Evolutionary conservation across 2,797 vertebrate species (phyloP).

Genomic region (Bradypodion ventrale): DNA sequence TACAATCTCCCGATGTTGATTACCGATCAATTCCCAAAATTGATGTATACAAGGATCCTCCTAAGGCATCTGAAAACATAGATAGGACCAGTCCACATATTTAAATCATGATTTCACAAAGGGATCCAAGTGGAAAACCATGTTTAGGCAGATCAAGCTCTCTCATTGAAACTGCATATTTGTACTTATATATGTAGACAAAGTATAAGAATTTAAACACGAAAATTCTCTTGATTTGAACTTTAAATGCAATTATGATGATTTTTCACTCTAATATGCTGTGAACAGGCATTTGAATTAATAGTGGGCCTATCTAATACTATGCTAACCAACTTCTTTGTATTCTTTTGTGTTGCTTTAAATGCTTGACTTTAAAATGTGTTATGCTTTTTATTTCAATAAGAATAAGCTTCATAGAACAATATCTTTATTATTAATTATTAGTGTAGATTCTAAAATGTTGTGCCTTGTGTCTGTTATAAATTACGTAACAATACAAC

Average conservation of each 20-base stretch:
- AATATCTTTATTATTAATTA: slow-evolving; percentile 81
- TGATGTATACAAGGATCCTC: neutral
- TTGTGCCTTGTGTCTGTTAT: slow-evolving; percentile 87
- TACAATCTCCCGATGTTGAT: neutral
- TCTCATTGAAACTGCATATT: neutral
- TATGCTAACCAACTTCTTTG: neutral
- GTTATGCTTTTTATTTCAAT: slow-evolving; percentile 44
- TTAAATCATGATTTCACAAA: neutral
- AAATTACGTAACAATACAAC: too few relatives aligned
- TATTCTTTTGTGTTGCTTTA: slow-evolving; percentile 30
- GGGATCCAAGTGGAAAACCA: neutral
- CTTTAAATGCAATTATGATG: neutral
- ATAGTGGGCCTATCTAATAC: slow-evolving; percentile 40
- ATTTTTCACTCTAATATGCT: neutral
- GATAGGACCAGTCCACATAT: neutral
- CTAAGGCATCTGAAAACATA: neutral
- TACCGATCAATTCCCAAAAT: too few relatives aligned
- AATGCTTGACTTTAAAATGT: slow-evolving; percentile 46
- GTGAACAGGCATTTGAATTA: neutral
- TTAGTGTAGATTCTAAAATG: slow-evolving; percentile 82
- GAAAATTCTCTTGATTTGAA: neutral
- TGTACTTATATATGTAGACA: neutral
- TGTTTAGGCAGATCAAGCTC: neutral
- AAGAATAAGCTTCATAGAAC: slow-evolving; percentile 50
- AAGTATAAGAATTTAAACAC: neutral